These are phyloP conservation scores for Drosophila emarginata DNA, from an alignment of 2,888 invertebrate species.

Conservation along the genomic window DNA sequence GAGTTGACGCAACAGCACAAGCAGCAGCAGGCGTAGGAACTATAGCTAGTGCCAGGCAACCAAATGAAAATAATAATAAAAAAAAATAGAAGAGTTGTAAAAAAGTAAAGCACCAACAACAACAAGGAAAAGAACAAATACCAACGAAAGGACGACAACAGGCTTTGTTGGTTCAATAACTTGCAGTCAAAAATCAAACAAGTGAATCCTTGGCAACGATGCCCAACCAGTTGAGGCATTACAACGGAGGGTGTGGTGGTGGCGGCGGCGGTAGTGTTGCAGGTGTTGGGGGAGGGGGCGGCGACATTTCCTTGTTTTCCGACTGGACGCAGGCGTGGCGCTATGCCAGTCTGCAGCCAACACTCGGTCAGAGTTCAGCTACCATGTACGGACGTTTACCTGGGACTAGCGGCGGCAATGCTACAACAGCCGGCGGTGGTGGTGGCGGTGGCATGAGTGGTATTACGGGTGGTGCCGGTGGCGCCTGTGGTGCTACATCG, in stretches of 20 bases:
- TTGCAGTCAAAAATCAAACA: conserved; percentile 50
- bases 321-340: conserved; percentile 55
- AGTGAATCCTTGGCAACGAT: conserved; percentile 41
- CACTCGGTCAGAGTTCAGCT: conserved; percentile 41
- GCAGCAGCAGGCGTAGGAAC: conserved; percentile 16
- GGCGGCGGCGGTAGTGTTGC: conserved; percentile 8
- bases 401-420: conserved; percentile 20
- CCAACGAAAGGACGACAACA: background rate
- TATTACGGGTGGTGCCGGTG: conserved; percentile 19
- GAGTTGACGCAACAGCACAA: background rate
- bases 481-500: conserved; percentile 8
- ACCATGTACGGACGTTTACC: conserved; percentile 68
- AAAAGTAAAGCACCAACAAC: conserved; percentile 27
- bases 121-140: conserved; percentile 13
- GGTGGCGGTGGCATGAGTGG: conserved; percentile 9
- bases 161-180: conserved; percentile 71
- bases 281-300: background rate
- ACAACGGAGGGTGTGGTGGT: background rate
- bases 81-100: conserved; percentile 39
- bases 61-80: conserved; percentile 2
- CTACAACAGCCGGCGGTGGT: background rate
- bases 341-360: conserved; percentile 53
- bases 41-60: conserved; percentile 51
- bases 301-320: conserved; percentile 2
- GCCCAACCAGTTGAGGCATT: conserved; percentile 33